Base-by-base conservation (phyloP, 2,797 vertebrate species). In the Todus mexicanus region DNA sequence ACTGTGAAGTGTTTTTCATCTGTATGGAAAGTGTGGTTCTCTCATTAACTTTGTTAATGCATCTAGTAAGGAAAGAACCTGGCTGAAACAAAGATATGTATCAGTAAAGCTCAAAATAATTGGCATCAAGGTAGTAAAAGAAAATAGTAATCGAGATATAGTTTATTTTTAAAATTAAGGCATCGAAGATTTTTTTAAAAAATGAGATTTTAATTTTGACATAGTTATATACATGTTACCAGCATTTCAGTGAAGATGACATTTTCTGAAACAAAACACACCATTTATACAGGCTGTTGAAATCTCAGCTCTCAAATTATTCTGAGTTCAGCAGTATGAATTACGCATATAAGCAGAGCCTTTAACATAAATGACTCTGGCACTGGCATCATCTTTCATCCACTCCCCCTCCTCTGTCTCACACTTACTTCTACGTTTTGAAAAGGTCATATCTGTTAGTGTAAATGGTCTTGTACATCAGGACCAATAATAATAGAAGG, bases 301-400 rank as follows among this genome's bases (percentile, higher is more conserved):
- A 96, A 96, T 83, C 74, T 79, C 78, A 72, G 63, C 77, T 97
- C 94, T 97, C 79, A 85, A 93, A 95, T 96, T 96, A 94, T 93
- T 95, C 94, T 81, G 92, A 82, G 92, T 95, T 89, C 90, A 95
- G 87, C 43, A 7, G 42, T 94, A 90, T 94, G 84, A 95, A 78
- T 96, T 95, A 92, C 71, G 10, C 77, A 48, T 48, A 61, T 64
- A 95, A 92, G 79, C 70, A 74, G 81, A 81, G 74, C 74, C 95
- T 95, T 96, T 95, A 93, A 75, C 92, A 92, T 78, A 61, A 89
- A 94, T 65, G 92, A 80, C 90, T 91, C 88, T 9, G 1, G 87
- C 70, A 68, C 82, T n/a, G 45, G 97, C 97, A 97, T 98, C 97
- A 97, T 97, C 97, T 97, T 97, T 97, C 93, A 96, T 92, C 94